Evolutionary conservation across 1,140 invertebrate genomes (phyloP).

Genomic region (Platorchestia sp.): DNA sequence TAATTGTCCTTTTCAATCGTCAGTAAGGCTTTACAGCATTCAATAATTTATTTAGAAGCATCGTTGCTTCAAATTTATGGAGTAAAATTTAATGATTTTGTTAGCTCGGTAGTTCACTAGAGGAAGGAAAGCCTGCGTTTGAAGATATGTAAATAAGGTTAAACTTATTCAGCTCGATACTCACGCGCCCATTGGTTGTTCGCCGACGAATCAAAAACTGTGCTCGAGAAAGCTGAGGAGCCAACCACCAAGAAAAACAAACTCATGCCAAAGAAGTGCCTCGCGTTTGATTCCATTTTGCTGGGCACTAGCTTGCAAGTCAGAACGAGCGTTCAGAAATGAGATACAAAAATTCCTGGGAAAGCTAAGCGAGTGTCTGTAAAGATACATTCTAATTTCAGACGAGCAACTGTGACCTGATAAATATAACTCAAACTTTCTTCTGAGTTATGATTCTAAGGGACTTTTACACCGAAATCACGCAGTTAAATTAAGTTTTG

Average conservation of each 20-base stretch:
- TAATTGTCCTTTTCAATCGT: not conserved
- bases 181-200: not conserved
- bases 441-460: not conserved
- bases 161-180: not conserved
- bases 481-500: too few species aligned
- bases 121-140: not conserved
- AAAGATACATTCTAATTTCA: not conserved
- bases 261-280: not conserved
- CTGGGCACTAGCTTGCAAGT: not conserved
- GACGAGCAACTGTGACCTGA: not conserved
- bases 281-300: not conserved
- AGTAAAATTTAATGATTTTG: not conserved
- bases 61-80: not conserved
- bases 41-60: not conserved
- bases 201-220: not conserved
- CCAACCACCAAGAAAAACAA: not conserved
- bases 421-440: not conserved
- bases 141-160: not conserved
- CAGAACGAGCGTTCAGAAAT: not conserved
- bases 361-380: not conserved
- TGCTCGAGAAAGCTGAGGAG: not conserved
- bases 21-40: too few species aligned
- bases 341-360: too few species aligned
- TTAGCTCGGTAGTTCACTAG: not conserved
- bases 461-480: too few species aligned